A percentile compares a stretch with the other conserved stretches of the same genome.
phyloP scores from a whole-genome alignment of 2,797 vertebrate species.

The Lophius americanus region DNA sequence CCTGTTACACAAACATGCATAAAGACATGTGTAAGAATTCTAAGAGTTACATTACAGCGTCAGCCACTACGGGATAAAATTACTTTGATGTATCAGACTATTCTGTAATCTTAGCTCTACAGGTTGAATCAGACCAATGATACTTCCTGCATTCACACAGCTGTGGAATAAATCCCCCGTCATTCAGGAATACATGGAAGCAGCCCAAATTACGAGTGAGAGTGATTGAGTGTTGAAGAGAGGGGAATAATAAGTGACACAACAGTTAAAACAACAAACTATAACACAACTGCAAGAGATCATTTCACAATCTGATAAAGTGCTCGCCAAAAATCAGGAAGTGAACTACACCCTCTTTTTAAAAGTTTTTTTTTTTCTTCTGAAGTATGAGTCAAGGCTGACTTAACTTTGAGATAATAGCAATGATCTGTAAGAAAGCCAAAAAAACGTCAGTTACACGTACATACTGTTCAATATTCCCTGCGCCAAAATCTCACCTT shows the following conservation, averaged over 20 bases:
- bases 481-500: constrained; percentile 58
- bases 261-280: constrained; percentile 1
- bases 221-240: constrained; percentile 24
- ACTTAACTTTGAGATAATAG: neutral
- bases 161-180: neutral
- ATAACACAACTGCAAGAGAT: neutral
- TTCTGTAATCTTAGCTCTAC: too few relatives aligned
- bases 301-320: neutral
- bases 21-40: neutral
- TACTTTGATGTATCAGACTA: neutral
- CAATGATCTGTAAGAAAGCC: neutral
- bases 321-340: neutral
- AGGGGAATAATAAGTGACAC: constrained; percentile 8
- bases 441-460: neutral
- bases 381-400: neutral
- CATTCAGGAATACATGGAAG: neutral
- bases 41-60: neutral
- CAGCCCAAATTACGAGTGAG: neutral
- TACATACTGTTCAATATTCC: neutral
- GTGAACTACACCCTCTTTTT: neutral
- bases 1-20: constrained; percentile 56
- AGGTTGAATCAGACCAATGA: too few relatives aligned
- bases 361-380: too few relatives aligned
- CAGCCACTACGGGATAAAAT: neutral
- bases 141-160: neutral